Evolutionary conservation across 2,888 invertebrate species (phyloP).

Genomic region (Acleris emargana): DNA sequence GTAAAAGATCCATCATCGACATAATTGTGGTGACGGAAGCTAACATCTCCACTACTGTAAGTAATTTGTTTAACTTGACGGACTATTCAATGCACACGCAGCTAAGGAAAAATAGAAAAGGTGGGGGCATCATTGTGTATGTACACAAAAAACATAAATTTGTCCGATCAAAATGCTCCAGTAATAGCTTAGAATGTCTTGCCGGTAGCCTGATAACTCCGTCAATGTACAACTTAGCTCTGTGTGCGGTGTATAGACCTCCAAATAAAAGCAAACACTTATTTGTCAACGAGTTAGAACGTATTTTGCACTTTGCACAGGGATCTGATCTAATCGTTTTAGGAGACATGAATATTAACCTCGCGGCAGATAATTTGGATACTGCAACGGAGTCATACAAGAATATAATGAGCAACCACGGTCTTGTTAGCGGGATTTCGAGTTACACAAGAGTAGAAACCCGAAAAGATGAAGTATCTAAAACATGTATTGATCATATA

Average conservation of each 20-base stretch:
- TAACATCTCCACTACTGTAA: constrained; percentile 21
- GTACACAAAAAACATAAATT: constrained; percentile 27
- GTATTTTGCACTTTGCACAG: constrained; percentile 14
- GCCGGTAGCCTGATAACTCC: constrained; percentile 15
- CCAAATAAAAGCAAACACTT: constrained; percentile 30
- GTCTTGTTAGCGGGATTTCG: constrained; percentile 10
- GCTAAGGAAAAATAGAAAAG: constrained; percentile 31
- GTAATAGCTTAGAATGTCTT: constrained; percentile 24
- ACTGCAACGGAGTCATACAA: not conserved
- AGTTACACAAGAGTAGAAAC: constrained; percentile 10
- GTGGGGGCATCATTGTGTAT: constrained; percentile 34
- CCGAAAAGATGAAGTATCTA: not conserved
- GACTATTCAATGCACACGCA: constrained; percentile 32
- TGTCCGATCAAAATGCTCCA: constrained; percentile 3
- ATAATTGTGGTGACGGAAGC: constrained; percentile 30
- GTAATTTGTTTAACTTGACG: constrained; percentile 19
- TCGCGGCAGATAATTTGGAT: not conserved
- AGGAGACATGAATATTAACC: constrained; percentile 34
- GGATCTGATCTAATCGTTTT: constrained; percentile 20
- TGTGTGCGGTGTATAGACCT: constrained; percentile 37
- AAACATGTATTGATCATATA: constrained; percentile 9
- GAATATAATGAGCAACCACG: constrained; percentile 3
- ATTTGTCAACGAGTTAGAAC: constrained; percentile 30
- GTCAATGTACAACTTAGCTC: constrained; percentile 4
- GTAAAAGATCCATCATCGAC: constrained; percentile 3